Base-by-base conservation (phyloP, 2,113 vertebrate genomes). In the Leucosticte australis region DNA sequence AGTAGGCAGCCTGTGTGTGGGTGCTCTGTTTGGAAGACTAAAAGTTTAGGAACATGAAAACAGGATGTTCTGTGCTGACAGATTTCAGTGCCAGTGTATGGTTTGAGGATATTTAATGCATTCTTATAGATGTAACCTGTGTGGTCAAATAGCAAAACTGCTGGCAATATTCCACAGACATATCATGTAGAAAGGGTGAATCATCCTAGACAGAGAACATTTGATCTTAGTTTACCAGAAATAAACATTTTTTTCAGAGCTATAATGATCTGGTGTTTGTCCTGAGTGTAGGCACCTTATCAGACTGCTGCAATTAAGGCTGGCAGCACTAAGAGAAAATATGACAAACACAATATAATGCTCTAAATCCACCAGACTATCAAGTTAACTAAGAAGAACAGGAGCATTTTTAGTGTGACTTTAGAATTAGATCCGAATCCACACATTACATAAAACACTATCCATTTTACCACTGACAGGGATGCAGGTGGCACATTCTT, bases 401-500 rank as follows among this genome's bases (percentile, higher is more conserved):
- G 31, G 4, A 65, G 1, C 2, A 56, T 52, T 92, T 79, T 65
- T 68, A 57, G 8, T 10, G 9, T 73, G 16, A 47, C 6, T 60
- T 82, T 37, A 68, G n/a, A 80, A 64, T 73, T 76, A 56, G 35
- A 49, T 16, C 19, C 76, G 41, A 71, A 88, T 15, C 6, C 30
- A 27, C 4, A 1, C 2, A 0, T 33, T 24, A 18, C 11, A 23
- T 28, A 76, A 3, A n/a, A 24, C 3, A 31, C 28, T 30, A 52
- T 31, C 33, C 15, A 18, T 62, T 77, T 76, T 53, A 15, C 8
- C 24, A 8, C 17, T 49, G 68, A 59, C 9, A 42, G 6, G 39
- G 6, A 28, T 1, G 0, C 19, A 50, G 30, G 47, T 7, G 7
- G 35, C 4, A 30, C 5, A 37, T 62, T 53, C 23, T 74, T 57